Base-by-base conservation (phyloP, 2,888 invertebrate genomes). In the Busseola fusca region DNA sequence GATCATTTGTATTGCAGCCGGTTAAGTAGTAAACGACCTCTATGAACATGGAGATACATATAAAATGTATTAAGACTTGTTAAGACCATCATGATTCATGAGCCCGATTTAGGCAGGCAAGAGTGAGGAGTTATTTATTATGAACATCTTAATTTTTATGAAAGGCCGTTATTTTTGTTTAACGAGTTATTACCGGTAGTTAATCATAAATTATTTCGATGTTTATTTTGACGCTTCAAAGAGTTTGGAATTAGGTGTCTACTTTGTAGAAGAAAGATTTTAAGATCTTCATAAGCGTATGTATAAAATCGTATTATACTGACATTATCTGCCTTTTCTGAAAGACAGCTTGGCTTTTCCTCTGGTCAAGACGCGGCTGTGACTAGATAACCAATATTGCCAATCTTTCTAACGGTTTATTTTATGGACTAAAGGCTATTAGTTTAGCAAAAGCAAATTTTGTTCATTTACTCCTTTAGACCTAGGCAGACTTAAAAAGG, bases 71-170 rank as follows among this genome's bases (percentile, higher is more conserved):
- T 21, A 65, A 56, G 70, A 81, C 56, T 56, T 60, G 59, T 40
- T 65, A 65, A 69, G 64, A 63, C 42, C 40, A 72, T 82, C 68
- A 65, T 62, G 62, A 65, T 69, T 82, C 68, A 65, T 62, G 62
- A 65, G 54, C 73, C 64, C 54, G 73, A 82, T 80, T 64, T 81
- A 79, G 72, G 65, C 60, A 64, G 37, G n/a, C 54, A 40, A 59
- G 64, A 63, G 67, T 65, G 69, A n/a, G 25, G 40, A 73, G 48
- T 63, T 80, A 79, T 79, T 80, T 81, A 79, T 83, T 60, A 64
- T 27, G 10, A 71, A 65, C 76, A 63, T 70, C 79, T 78, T 68
- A 69, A 63, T 78, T 73, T 77, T 78, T 76, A 78, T 78, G 68
- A 82, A 72, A 57, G 56, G 1, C n/a, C 59, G 52, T 66, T 72